Evolutionary conservation across 2,797 vertebrate genomes (phyloP), one percentile per base, ranked within the genome.

Genomic region (Poeciliopsis presidionis): DNA sequence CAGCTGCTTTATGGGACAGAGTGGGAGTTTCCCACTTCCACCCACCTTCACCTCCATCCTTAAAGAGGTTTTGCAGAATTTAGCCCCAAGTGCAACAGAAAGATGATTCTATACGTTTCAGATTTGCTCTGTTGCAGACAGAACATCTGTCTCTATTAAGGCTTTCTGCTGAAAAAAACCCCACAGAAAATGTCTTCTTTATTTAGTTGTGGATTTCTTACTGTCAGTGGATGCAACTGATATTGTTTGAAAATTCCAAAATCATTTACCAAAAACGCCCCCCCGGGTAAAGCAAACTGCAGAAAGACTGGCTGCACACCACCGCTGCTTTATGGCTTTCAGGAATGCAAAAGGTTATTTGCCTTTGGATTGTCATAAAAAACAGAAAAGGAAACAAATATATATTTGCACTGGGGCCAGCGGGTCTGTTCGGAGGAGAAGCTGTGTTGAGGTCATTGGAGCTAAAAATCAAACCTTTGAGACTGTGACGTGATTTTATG

Each of bases 401-500:
- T 7, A 78, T 43, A 71, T 69, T 11, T 33, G 69, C 30, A 22
- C n/a, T 0, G 43, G 41, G 39, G 78, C 78, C 59, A 36, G 39
- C 4, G 4, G 39, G 61, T n/a, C 49, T 25, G 33, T 39, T 74
- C 75, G 79, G 77, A 90, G 77, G 88, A 91, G 89, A 87, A 87
- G 85, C 85, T 78, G 81, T 70, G 57, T 47, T 55, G 71, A 59
- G 89, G 86, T 89, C 80, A 84, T 73, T 73, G 13, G 82, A 87
- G 77, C 82, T 81, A 92, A 88, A 25, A 92, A 78, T 84, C 74
- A 89, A 93, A 94, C 93, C 93, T 95, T 94, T 95, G 92, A 94
- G 84, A 93, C 90, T n/a, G 61, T 53, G 72, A 70, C 28, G 33
- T 82, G 46, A 74, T 89, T 95, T 95, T 94, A 95, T 90, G 84